Evolutionary conservation across 2,888 invertebrate genomes (phyloP), one percentile per base, ranked within the genome.

Genomic region (Mimachlamys varia): DNA sequence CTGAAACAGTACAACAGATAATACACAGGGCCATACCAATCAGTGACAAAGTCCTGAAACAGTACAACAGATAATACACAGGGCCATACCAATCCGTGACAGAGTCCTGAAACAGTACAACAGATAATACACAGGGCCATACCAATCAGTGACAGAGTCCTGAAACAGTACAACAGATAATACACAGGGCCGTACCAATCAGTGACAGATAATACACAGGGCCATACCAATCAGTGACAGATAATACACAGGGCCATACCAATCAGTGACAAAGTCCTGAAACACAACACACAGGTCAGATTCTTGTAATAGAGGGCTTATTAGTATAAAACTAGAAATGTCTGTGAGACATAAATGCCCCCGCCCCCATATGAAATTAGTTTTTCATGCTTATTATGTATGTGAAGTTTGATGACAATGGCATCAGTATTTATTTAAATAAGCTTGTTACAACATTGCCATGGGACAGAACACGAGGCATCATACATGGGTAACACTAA

Each of bases 21-120:
- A 97, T 94, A 94, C 97, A 97, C 91, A 97, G 93, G 15, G 94
- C 92, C 55, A 97, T 93, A 5, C 97, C 97, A 58, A 97, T 91
- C 91, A 97, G 92, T 0, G 97, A 97, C 91, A 96, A 92, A 5
- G 94, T 95, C 96, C 96, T 96, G 94, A 55, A 94, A 93, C 88
- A n/a, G n/a, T n/a, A n/a, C n/a, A n/a, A n/a, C n/a, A n/a, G 10
- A 95, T 94, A 87, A 97, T 94, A 94, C 97, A 97, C 91, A 97
- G 93, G 15, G 94, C 92, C 55, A 97, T 93, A 5, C 97, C 97
- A 58, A 97, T 91, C 91, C 96, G 92, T 0, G 97, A 97, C 91
- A 96, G 92, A 5, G 94, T 95, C 96, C 96, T 96, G 94, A 55
- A 94, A 93, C 88, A n/a, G n/a, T n/a, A n/a, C n/a, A n/a, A n/a